phyloP scores from a whole-genome alignment of 2,797 vertebrate genomes.

The Lacerta agilis region DNA sequence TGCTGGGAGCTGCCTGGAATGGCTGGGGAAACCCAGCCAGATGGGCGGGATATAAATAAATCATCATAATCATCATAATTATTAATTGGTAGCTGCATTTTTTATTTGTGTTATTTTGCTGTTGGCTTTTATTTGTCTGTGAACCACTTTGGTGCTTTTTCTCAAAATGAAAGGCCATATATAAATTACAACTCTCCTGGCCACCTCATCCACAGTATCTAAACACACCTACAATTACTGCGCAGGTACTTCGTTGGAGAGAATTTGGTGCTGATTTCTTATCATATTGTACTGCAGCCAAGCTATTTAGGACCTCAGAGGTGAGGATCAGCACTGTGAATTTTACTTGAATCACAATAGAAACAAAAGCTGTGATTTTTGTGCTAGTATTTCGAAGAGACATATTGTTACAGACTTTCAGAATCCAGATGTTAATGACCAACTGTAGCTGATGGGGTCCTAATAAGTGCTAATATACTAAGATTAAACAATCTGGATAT shows the following conservation, averaged over 20 bases:
- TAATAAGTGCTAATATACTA: neutral
- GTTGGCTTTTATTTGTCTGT: no score
- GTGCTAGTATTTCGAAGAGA: neutral
- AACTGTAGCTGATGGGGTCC: neutral
- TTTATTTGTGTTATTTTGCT: no score
- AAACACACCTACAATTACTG: no score
- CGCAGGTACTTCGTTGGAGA: neutral
- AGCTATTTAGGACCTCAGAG: neutral
- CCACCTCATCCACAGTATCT: no score
- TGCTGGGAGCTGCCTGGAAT: no score
- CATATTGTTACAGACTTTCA: neutral
- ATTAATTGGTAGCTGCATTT: no score
- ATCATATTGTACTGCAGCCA: neutral
- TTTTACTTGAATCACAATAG: neutral
- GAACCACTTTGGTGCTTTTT: no score
- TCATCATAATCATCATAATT: no score
- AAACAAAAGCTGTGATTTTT: neutral
- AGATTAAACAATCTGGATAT: neutral
- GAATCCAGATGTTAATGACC: neutral
- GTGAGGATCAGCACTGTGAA: neutral
- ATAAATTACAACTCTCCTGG: no score
- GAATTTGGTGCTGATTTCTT: neutral
- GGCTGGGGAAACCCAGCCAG: no score
- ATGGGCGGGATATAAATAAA: no score
- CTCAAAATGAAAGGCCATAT: no score